Base-by-base conservation (phyloP, 2,888 invertebrate genomes). In the Cryptocheilus praepositus region DNA sequence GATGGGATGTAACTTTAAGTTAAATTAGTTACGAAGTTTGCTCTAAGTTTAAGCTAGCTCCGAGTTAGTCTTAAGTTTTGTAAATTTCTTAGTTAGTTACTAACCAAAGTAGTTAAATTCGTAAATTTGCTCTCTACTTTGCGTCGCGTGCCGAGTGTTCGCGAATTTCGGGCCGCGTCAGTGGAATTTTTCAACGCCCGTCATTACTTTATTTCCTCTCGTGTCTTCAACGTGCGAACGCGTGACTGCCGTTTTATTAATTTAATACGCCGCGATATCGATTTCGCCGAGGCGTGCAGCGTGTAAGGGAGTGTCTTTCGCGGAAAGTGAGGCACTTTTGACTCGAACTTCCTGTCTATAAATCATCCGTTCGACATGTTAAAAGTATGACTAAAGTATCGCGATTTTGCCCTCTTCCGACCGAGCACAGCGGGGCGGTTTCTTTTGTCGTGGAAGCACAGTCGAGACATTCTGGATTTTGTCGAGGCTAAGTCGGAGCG, bases 221-320 rank as follows among this genome's bases (percentile, higher is more conserved):
- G 25, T 25, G 25, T 28, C 21, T 18, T 28, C 28, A 46, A n/a
- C 18, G 25, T 61, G 7, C n/a, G 18, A 25, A 46, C 63, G 63
- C 63, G 63, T 60, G 63, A 62, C 55, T 64, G 43, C 45, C 53
- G 46, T 61, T 70, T 62, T 64, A 67, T 72, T 72, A 72, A 70
- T 70, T 72, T 61, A 57, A 70, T 61, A 58, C n/a, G 56, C 21
- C n/a, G 65, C 44, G 65, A 64, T 67, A 71, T 67, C 58, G 70
- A 70, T 67, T 70, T 53, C n/a, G 16, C 46, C 51, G 28, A 43
- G 8, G 49, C 49, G 43, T 28, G 44, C 66, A 51, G 55, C 62
- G 36, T 18, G 11, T 43, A 49, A 36, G 64, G 61, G 62, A 61
- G 46, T 66, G 62, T 56, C 57, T 66, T 63, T 67, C 56, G 51